These are phyloP conservation scores for Anagrus nilaparvatae DNA, from an alignment of 1,140 invertebrate species.

Conservation along the genomic window DNA sequence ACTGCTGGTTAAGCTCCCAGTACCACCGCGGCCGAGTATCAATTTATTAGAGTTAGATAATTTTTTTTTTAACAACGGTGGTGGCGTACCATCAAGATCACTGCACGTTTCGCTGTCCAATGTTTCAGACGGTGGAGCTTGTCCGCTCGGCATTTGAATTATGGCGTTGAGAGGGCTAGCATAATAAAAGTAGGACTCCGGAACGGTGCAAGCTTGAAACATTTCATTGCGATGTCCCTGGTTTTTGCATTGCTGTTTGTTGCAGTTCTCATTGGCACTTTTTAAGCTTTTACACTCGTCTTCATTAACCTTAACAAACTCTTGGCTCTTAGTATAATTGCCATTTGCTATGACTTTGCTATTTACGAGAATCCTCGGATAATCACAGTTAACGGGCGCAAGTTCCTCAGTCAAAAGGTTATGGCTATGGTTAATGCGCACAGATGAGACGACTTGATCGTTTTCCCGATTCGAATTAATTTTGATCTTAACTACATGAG, in stretches of 20 bases:
- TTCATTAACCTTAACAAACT: conserved; percentile 16
- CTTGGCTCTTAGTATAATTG: too few species aligned
- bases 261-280: conserved; percentile 16
- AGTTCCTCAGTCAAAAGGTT: too few species aligned
- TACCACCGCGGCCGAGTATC: conserved; percentile 39
- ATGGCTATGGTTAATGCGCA: conserved; percentile 30
- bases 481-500: conserved; percentile 57
- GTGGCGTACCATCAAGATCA: conserved; percentile 64
- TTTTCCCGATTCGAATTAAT: conserved; percentile 50
- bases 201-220: background rate
- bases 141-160: conserved; percentile 59
- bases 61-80: conserved; percentile 58
- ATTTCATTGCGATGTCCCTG: background rate
- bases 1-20: conserved; percentile 45
- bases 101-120: conserved; percentile 74
- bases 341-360: too few species aligned
- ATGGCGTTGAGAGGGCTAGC: conserved; percentile 32
- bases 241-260: background rate
- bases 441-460: conserved; percentile 32
- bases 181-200: conserved; percentile 46
- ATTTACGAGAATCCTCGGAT: too few species aligned
- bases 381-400: too few species aligned
- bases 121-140: conserved; percentile 67
- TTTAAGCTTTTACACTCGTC: too few species aligned
- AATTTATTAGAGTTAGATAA: conserved; percentile 32